These are phyloP conservation scores for Artibeus lituratus DNA, from an alignment of 2,797 vertebrate genomes.

Conservation along the genomic window DNA sequence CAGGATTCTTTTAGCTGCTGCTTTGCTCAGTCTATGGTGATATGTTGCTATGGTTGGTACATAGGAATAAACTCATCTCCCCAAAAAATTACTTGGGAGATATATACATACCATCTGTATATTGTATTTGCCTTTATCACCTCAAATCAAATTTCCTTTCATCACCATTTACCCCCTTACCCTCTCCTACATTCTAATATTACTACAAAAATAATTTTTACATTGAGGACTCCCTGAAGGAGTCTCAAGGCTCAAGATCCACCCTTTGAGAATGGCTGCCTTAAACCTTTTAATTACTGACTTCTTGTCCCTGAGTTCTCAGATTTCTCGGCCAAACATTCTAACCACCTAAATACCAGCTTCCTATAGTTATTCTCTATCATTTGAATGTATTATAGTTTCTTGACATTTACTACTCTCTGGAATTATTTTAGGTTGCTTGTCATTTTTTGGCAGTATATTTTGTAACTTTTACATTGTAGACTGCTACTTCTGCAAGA, in stretches of 20 bases:
- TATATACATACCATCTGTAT: not conserved
- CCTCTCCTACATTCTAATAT: not conserved
- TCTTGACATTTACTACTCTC: not conserved
- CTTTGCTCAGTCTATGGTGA: not conserved
- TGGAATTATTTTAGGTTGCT: not conserved
- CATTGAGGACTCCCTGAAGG: no score
- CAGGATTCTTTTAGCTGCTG: not conserved
- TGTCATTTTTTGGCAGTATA: not conserved
- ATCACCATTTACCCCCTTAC: not conserved
- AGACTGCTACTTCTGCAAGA: not conserved
- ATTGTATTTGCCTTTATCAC: not conserved
- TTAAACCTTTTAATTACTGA: not conserved
- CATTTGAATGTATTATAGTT: not conserved
- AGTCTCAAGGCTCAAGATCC: not conserved
- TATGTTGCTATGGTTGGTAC: not conserved
- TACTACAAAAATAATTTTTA: not conserved
- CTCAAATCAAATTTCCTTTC: not conserved
- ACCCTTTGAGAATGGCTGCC: not conserved
- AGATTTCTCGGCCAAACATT: not conserved
- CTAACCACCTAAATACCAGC: not conserved
- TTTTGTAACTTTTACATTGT: not conserved
- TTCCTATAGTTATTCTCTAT: not conserved
- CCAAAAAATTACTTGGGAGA: not conserved
- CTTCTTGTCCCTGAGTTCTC: not conserved
- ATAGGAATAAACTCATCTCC: not conserved